Evolutionary conservation across 2,888 invertebrate genomes (phyloP).

Genomic region (Spisula subtruncata): DNA sequence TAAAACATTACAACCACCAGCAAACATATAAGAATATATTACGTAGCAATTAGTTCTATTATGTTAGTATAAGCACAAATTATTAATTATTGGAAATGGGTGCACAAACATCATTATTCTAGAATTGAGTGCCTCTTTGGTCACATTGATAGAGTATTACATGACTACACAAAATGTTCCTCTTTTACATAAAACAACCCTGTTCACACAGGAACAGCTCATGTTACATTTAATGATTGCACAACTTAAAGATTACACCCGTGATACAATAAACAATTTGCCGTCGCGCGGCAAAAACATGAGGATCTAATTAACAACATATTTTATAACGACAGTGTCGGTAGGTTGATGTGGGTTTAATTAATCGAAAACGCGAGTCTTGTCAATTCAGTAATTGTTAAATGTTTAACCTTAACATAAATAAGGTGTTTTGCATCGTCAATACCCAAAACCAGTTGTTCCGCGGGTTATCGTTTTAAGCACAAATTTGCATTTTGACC

Average conservation of each 20-base stretch:
- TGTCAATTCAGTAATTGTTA: neutral
- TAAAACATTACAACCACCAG: too few species aligned
- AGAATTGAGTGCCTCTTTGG: too few species aligned
- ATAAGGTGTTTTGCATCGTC: neutral
- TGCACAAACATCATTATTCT: too few species aligned
- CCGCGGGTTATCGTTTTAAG: too few species aligned
- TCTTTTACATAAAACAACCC: neutral
- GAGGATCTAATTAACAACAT: neutral
- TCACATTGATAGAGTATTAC: neutral
- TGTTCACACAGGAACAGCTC: neutral
- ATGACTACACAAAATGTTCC: neutral
- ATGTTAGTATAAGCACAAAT: too few species aligned
- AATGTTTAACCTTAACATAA: neutral
- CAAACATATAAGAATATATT: too few species aligned
- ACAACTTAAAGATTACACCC: neutral
- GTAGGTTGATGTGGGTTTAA: neutral
- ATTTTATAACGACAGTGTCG: neutral
- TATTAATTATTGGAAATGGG: too few species aligned
- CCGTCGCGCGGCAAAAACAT: neutral
- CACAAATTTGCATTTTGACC: too few species aligned
- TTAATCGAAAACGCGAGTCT: neutral
- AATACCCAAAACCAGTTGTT: neutral
- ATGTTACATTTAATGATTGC: neutral
- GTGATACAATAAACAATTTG: neutral
- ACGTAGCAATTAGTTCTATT: too few species aligned